Percentiles rank a stretch among this genome's conserved stretches.
Conservation (phyloP, 2,888 invertebrate species). For the Xanthorhoe spadicearia region DNA sequence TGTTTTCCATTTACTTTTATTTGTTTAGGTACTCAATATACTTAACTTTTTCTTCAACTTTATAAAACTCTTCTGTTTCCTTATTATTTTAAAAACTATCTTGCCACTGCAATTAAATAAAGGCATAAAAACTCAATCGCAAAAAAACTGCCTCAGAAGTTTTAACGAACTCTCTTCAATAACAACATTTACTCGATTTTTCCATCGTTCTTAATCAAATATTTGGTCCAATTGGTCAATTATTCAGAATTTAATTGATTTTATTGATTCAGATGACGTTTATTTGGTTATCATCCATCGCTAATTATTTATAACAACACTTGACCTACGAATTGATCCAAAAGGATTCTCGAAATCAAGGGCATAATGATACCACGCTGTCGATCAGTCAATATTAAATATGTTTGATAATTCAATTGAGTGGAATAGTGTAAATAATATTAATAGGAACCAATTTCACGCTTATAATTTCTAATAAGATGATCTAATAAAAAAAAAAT, state of each 20-base stretch:
- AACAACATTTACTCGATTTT: neutral
- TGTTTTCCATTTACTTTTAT: no score
- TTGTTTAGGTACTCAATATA: no score
- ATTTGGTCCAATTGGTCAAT: neutral
- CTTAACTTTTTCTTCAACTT: no score
- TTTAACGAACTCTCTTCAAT: no score
- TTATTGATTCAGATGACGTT: neutral
- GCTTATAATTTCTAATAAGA: constrained; percentile 31
- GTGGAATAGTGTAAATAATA: constrained; percentile 39
- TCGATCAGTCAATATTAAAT: constrained; percentile 40
- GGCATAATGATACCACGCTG: constrained; percentile 18
- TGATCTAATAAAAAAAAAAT: constrained; percentile 25
- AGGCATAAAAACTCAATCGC: no score
- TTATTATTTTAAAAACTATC: no score
- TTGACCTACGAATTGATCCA: constrained; percentile 1
- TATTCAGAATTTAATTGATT: neutral
- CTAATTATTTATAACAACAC: neutral
- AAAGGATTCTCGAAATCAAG: constrained; percentile 10
- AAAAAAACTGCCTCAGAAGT: no score
- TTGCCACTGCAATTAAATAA: no score
- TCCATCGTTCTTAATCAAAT: neutral
- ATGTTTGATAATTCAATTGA: constrained; percentile 38
- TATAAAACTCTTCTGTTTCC: no score
- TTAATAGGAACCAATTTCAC: constrained; percentile 35
- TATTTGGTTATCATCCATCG: neutral